A percentile compares a stretch with the other conserved stretches of the same genome.
Conservation (phyloP, 2,113 vertebrate genomes). For the Lepidothrix coronata region DNA sequence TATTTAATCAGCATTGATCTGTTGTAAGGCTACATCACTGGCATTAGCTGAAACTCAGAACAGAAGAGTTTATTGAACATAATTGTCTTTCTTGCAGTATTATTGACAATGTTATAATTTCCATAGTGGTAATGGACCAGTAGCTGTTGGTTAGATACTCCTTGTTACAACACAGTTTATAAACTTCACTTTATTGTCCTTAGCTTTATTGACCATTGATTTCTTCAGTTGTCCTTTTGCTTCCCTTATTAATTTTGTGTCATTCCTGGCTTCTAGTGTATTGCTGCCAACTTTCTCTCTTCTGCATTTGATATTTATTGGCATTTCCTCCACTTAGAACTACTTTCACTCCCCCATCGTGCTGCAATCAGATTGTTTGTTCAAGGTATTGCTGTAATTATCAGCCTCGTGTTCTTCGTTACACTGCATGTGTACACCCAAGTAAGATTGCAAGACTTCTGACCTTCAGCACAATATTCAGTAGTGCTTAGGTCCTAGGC, state of each 20-base stretch:
- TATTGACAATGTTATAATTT: conserved; percentile 45
- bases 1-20: conserved; percentile 38
- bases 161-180: neutral
- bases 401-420: neutral
- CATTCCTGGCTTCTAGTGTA: neutral
- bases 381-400: neutral
- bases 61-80: conserved; percentile 16
- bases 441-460: neutral
- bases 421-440: neutral
- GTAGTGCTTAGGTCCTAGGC: neutral
- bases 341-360: neutral
- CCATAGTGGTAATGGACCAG: neutral
- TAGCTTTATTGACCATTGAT: conserved; percentile 39
- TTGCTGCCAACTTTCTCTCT: neutral
- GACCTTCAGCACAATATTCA: neutral
- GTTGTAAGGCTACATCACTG: neutral
- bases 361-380: neutral
- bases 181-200: conserved; percentile 44
- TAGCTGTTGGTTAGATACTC: neutral
- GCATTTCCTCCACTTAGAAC: neutral
- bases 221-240: conserved; percentile 37
- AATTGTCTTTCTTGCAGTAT: neutral
- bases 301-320: conserved; percentile 3
- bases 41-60: neutral
- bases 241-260: conserved; percentile 44